phyloP scores from a whole-genome alignment of 2,113 vertebrate species.

The Myodes glareolus region DNA sequence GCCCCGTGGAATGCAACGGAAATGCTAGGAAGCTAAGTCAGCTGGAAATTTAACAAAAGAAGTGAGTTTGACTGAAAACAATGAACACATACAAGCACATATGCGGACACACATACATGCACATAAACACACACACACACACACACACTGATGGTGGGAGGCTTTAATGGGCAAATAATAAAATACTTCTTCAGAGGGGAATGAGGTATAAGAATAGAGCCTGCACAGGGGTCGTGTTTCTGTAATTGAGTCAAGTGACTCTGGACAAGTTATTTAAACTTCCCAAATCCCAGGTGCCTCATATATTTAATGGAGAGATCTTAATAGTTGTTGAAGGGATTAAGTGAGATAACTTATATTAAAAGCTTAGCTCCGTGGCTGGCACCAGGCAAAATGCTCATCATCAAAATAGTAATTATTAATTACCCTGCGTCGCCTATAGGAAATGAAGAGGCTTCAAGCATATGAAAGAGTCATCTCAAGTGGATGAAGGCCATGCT shows the following conservation, averaged over 20 bases:
- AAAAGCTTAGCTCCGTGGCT: background rate
- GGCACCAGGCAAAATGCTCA: background rate
- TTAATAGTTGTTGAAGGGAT: background rate
- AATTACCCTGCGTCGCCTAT: background rate
- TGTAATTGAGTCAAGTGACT: background rate
- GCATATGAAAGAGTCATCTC: background rate
- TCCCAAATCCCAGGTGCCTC: background rate
- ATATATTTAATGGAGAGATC: background rate
- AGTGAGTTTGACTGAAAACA: background rate
- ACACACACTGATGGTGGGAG: no score
- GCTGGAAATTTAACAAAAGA: conserved; percentile 4
- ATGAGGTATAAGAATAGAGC: background rate
- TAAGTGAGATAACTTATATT: background rate
- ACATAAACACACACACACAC: background rate
- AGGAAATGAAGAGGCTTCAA: background rate
- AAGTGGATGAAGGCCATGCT: no score
- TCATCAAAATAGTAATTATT: background rate
- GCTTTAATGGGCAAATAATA: background rate
- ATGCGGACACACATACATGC: background rate
- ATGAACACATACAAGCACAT: background rate
- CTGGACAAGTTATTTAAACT: background rate
- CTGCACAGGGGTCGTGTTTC: background rate
- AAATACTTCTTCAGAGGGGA: background rate
- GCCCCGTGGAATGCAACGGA: background rate
- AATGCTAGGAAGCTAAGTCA: background rate